Base-by-base conservation (phyloP, 2,797 vertebrate species). In the Benthosema pterotum region DNA sequence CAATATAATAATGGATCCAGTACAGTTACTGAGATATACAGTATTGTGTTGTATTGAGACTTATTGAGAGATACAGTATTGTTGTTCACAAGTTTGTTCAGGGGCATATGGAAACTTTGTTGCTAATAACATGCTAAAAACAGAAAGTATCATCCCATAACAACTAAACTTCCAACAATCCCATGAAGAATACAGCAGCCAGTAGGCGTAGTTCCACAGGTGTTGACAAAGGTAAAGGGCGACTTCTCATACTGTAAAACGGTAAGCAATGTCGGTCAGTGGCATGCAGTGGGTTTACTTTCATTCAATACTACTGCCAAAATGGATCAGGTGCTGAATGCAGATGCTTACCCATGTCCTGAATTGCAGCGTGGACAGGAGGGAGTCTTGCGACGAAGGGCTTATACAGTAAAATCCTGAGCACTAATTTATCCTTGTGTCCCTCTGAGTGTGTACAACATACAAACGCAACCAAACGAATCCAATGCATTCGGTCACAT, bases 61-160 rank as follows among this genome's bases (percentile, higher is more conserved):
- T 2, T 38, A 2, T 25, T 25, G 25, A 25, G 28, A 32, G 28
- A 32, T 32, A 32, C 3, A 25, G 25, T 25, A 25, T 5, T 50
- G 4, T 57, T 45, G 5, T 16, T 25, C 53, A 53, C 18, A 59
- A 17, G 28, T 72, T 63, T 67, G 22, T 46, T 14, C 47, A 9
- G 15, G 38, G 28, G 28, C 28, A 32, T n/a, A n/a, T 32, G 11
- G 12, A 43, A 63, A 0, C 3, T 46, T 7, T 25, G 13, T 18
- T 57, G 56, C 57, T 65, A 25, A 54, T 73, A 19, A 46, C 57
- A 46, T 18, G 13, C 38, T 51, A 55, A 32, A 7, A 32, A 60
- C 15, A 28, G 22, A 38, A 38, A 9, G 32, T 38, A 38, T 38
- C 8, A 8, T 32, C 32, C 47, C 8, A 18, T 47, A 22, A 22